Base-by-base conservation (phyloP, 2,888 invertebrate genomes). In the Drosophila recens region DNA sequence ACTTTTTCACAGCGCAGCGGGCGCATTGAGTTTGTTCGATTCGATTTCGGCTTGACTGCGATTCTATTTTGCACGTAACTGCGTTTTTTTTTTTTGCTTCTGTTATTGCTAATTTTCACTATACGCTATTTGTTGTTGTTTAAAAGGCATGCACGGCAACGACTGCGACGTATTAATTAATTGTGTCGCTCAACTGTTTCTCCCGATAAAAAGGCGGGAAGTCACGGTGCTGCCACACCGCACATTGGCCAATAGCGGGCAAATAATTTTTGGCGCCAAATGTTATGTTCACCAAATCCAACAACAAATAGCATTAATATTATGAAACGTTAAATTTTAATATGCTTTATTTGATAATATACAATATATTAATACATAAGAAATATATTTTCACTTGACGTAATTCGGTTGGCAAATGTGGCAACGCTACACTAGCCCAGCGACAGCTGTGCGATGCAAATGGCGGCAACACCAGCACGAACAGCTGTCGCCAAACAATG, bases 121-220 rank as follows among this genome's bases (percentile, higher is more conserved):
- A n/a, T 34, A 46, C 23, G n/a, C 33, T 27, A n/a, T 20, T 48
- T 62, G 43, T 63, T 64, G 57, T 48, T 56, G 23, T 38, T 52
- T 45, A 8, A 33, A 15, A 42, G 43, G 33, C 46, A 54, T 48
- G 61, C 57, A 67, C 63, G 46, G 57, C 43, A 52, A 48, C 8
- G 38, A 36, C 51, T 74, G 52, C 70, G 63, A 63, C 65, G 79
- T 76, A 66, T 69, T 62, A 59, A 76, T 49, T 56, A 54, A 63
- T 73, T 72, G 42, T 57, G 58, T 62, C 40, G 52, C 46, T 13
- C 45, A 48, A 56, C 51, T 61, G 34, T 68, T 68, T 73, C 62
- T 57, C 9, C 13, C 61, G 62, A 71, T 67, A 76, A 75, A 75
- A 76, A 79, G 79, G 76, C 76, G 76, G 79, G 76, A 76, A 76